phyloP scores from a whole-genome alignment of 2,888 invertebrate genomes.

The Phortica okadai region DNA sequence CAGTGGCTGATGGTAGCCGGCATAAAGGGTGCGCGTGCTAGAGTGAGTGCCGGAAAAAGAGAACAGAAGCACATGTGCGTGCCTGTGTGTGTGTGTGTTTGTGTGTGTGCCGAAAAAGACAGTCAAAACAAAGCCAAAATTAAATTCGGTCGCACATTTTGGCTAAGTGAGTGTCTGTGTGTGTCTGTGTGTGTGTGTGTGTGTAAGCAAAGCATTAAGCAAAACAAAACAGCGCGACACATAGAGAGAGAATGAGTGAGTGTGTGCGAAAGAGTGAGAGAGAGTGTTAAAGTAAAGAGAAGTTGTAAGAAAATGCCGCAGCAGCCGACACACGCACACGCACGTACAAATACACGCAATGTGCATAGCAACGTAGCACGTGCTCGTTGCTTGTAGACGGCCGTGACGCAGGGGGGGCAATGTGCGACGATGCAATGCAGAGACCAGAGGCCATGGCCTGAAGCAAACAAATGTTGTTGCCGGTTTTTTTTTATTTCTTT shows the following conservation, averaged over 20 bases:
- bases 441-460: not conserved
- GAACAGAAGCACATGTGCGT: not conserved
- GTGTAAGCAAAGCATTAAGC: not conserved
- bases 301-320: not conserved
- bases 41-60: not conserved
- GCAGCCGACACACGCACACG: not conserved
- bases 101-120: not conserved
- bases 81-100: no score
- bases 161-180: not conserved
- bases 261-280: not conserved
- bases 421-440: not conserved
- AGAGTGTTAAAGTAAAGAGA: not conserved
- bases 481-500: not conserved
- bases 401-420: not conserved
- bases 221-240: not conserved
- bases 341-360: not conserved
- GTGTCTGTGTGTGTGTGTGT: not conserved
- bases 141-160: not conserved
- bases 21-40: not conserved
- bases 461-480: not conserved
- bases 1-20: not conserved
- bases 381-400: not conserved
- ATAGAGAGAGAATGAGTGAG: not conserved
- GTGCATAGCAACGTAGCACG: not conserved
- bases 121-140: not conserved